Evolutionary conservation across 1,140 invertebrate genomes (phyloP), one percentile per base, ranked within the genome.

Genomic region (Platorchestia sp.): DNA sequence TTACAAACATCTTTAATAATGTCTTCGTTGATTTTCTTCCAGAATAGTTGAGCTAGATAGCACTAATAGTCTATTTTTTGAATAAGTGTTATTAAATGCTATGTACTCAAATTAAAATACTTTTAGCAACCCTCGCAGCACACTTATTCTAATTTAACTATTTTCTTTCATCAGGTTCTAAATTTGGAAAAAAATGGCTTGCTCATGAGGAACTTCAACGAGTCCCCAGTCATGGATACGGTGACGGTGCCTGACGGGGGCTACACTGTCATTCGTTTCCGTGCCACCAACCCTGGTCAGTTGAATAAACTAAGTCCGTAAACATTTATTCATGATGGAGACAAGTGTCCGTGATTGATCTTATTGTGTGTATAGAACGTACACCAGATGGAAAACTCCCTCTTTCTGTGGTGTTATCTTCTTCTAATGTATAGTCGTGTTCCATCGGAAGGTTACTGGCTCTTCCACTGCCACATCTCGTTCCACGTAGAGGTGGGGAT

Each of bases 241-340:
- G 98, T 99, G 0, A 99, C 98, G 0, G 98, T 99, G 0, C 99
- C 99, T 0, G 98, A 99, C 97, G 99, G 99, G 40, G 99, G 99
- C 16, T 99, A 99, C 96, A 98, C 99, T 59, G 98, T 99, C 59
- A 97, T 99, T 95, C 98, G 99, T 97, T 99, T 99, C 97, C 98
- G 98, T 97, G 99, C 99, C 59, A 98, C 98, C 96, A 99, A 99
- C 97, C 99, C 99, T 96, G 99, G 98, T 98, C 41, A 44, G 87
- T 89, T 89, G 1, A 75, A 75, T 10, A 22, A 75, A 10, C 3
- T 75, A 27, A 10, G 10, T 75, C 59, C 27, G n/a, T n/a, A 75
- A 75, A 75, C 36, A 19, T 19, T 10, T 75, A 75, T 3, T 36
- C 14, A 10, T 22, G 7, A 3, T 75, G 27, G 14, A 75, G 10